Conservation (phyloP, 2,888 invertebrate species). For the Tinea trinotella region DNA sequence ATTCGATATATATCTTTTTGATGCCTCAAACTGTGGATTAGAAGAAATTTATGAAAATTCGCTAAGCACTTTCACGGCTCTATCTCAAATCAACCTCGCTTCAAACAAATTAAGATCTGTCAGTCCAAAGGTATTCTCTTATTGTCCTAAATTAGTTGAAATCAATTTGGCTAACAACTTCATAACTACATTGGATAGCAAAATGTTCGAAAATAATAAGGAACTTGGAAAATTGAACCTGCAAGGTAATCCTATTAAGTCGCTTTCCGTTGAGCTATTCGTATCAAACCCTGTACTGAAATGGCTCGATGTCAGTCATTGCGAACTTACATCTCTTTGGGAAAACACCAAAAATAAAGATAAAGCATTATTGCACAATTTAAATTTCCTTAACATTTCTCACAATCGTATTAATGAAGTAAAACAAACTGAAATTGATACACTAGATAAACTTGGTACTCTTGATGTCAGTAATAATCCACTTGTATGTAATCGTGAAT, state of each 20-base stretch:
- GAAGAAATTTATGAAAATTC: constrained; percentile 74
- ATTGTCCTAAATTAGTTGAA: constrained; percentile 73
- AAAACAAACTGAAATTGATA: constrained; percentile 71
- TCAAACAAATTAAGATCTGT: constrained; percentile 76
- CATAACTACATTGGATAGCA: constrained; percentile 72
- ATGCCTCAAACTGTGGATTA: constrained; percentile 82
- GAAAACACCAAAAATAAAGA: constrained; percentile 63
- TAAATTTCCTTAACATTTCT: constrained; percentile 72
- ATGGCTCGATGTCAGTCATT: constrained; percentile 80
- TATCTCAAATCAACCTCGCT: constrained; percentile 77
- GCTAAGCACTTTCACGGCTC: constrained; percentile 79
- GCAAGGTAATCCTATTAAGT: constrained; percentile 79
- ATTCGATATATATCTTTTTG: constrained; percentile 78
- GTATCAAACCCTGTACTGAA: constrained; percentile 73
- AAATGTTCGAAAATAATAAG: constrained; percentile 77
- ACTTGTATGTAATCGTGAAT: constrained; percentile 77
- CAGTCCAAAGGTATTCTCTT: constrained; percentile 68
- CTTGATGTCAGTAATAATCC: constrained; percentile 78
- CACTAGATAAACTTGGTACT: constrained; percentile 69
- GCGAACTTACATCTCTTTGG: constrained; percentile 78
- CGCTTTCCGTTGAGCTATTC: constrained; percentile 78
- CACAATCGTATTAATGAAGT: constrained; percentile 73
- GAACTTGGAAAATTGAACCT: constrained; percentile 78
- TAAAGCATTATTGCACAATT: constrained; percentile 60
- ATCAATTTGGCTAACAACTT: constrained; percentile 82